Evolutionary conservation across 2,888 invertebrate genomes (phyloP), one percentile per base, ranked within the genome.

Genomic region (Tubulanus polymorphus): DNA sequence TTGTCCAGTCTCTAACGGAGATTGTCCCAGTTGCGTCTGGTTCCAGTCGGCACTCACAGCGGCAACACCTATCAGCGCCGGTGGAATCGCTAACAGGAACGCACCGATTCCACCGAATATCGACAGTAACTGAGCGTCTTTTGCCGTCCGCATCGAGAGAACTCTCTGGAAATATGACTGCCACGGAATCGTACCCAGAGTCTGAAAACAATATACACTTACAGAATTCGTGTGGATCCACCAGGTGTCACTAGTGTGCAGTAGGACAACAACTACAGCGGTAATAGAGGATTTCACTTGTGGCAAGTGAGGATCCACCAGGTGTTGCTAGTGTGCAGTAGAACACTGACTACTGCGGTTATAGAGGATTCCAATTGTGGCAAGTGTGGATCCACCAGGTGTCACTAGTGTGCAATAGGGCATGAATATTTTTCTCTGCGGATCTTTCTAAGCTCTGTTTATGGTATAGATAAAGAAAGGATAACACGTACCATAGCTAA

Each of bases 131-230:
- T 66, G 68, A 1, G 74, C 74, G 47, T 71, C 64, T 12, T 37
- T 51, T 6, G 64, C 62, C 28, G 63, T 67, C 20, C 60, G 56
- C 30, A 70, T 69, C 1, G 74, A 74, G 37, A 75, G 63, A 12
- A 75, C 73, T 18, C 75, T 61, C 65, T 75, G 75, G 57, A 75
- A 74, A 60, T 74, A 75, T 1, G 74, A 63, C 63, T 75, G 74
- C 74, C 74, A 74, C 1, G 73, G 74, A 50, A 74, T 75, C 1
- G 70, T 71, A 20, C 73, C 73, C 56, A 73, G 63, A n/a, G 68
- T 70, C 73, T 75, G 62, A 5, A 64, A 49, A 37, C n/a, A n/a
- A n/a, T n/a, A n/a, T n/a, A n/a, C n/a, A n/a, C n/a, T n/a, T n/a
- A n/a, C n/a, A n/a, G n/a, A n/a, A n/a, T n/a, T n/a, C n/a, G n/a